A percentile compares a stretch with the other conserved stretches of the same genome.
Conservation (phyloP, 1,140 invertebrate genomes). For the Trachymyrmex cornetzi region DNA sequence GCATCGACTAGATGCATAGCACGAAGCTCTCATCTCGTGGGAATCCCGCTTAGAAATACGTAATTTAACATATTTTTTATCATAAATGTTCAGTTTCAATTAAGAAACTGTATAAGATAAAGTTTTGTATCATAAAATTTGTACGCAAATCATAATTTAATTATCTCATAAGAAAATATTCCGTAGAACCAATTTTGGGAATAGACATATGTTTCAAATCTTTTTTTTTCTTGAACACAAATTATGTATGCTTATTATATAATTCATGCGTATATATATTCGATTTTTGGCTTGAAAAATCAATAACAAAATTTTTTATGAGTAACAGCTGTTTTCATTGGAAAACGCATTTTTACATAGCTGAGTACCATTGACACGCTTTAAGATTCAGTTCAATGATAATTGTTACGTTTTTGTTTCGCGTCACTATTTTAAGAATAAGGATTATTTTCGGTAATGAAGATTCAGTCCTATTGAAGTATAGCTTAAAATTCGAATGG, state of each 20-base stretch:
- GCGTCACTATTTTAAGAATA: not conserved
- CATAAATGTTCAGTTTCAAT: not conserved
- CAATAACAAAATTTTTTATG: not conserved
- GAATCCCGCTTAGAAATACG: not conserved
- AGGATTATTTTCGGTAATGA: not conserved
- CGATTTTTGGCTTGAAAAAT: not conserved
- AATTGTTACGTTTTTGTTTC: not conserved
- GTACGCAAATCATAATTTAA: not conserved
- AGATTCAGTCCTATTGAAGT: not conserved
- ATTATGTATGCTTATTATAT: not conserved
- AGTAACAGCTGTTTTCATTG: not conserved
- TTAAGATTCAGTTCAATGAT: not conserved
- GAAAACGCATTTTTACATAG: not conserved
- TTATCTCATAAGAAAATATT: not conserved
- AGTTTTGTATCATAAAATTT: not conserved
- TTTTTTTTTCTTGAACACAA: not conserved
- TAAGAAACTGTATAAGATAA: not conserved
- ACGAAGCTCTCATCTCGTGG: not conserved
- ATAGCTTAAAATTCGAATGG: not conserved
- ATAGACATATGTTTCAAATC: not conserved
- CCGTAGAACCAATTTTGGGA: not conserved
- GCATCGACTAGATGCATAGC: slow-evolving; percentile 6
- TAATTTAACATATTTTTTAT: not conserved
- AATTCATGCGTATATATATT: not conserved
- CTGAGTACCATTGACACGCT: not conserved